These are phyloP conservation scores for Philereme vetulata DNA, from an alignment of 2,888 invertebrate genomes.

Conservation along the genomic window DNA sequence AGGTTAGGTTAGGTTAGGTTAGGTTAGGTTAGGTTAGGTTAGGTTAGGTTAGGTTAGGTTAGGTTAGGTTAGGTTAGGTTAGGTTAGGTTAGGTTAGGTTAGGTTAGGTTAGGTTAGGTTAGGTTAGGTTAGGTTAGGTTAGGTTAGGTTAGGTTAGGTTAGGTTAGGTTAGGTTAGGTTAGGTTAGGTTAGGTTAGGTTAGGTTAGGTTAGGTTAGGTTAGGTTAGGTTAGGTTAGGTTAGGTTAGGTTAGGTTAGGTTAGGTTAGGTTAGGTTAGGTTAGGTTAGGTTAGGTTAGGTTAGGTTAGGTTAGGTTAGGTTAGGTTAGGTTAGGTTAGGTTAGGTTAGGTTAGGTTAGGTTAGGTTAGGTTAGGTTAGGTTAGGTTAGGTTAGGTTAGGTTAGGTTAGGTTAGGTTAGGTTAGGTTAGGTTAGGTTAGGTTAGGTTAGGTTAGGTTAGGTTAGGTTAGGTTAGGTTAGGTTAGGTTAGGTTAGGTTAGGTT, in stretches of 20 bases:
- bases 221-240: not conserved
- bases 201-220: constrained; percentile 1
- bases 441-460: constrained; percentile 1
- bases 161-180: constrained; percentile 1
- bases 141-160: constrained; percentile 1
- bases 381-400: constrained; percentile 1
- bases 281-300: constrained; percentile 1
- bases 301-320: constrained; percentile 1
- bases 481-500: constrained; percentile 1
- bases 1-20: constrained; percentile 1
- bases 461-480: constrained; percentile 1
- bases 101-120: constrained; percentile 1
- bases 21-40: constrained; percentile 1
- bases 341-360: constrained; percentile 1
- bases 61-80: constrained; percentile 1
- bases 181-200: constrained; percentile 1
- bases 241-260: constrained; percentile 1
- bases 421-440: constrained; percentile 1
- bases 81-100: constrained; percentile 1
- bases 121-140: constrained; percentile 1
- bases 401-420: constrained; percentile 1
- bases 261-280: constrained; percentile 1
- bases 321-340: constrained; percentile 1
- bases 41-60: constrained; percentile 1
- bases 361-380: constrained; percentile 1